Evolutionary conservation across 2,113 vertebrate genomes (phyloP), one percentile per base, ranked within the genome.

Genomic region (Egretta garzetta): DNA sequence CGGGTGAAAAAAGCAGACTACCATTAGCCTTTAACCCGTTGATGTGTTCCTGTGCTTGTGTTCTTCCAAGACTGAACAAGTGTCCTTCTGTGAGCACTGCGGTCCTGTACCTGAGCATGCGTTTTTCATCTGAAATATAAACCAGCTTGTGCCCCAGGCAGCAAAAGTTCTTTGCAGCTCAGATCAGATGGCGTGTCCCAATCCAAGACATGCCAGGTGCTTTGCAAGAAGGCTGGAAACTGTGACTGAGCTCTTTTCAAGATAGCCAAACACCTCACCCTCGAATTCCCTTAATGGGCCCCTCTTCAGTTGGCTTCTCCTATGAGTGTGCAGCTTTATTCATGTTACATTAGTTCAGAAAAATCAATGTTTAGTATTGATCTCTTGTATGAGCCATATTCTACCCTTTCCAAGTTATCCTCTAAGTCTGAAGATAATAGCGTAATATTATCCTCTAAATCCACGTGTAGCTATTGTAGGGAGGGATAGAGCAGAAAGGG

Each of bases 341-440:
- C 2, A 0, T 8, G 18, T 60, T 39, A 12, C 62, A 8, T 82
- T 88, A 21, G 62, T 88, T 75, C 43, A 59, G 62, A 19, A 89
- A 72, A 91, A 68, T 64, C 84, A 64, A 7, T 88, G 60, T 58
- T 86, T 86, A 49, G 41, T 66, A 55, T 14, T n/a, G 35, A 22
- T 45, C 20, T 39, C 1, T 43, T 52, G 20, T 50, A 18, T 0
- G 0, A 68, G 50, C 39, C 19, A 5, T 14, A 12, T 71, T 62
- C 56, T 81, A 7, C 26, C 59, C 76, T 91, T 49, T 37, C 58
- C 1, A 1, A 68, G 55, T 43, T 53, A 49, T 5, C 22, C 49
- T 89, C 45, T n/a, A 28, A 33, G 28, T 32, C n/a, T 88, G 87
- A 55, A 47, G 24, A 3, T 9, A 8, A 32, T 1, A 10, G 39